A percentile compares a stretch with the other conserved stretches of the same genome.
These are phyloP conservation scores for Diabrotica undecimpunctata DNA, from an alignment of 1,140 invertebrate species.

Conservation along the genomic window DNA sequence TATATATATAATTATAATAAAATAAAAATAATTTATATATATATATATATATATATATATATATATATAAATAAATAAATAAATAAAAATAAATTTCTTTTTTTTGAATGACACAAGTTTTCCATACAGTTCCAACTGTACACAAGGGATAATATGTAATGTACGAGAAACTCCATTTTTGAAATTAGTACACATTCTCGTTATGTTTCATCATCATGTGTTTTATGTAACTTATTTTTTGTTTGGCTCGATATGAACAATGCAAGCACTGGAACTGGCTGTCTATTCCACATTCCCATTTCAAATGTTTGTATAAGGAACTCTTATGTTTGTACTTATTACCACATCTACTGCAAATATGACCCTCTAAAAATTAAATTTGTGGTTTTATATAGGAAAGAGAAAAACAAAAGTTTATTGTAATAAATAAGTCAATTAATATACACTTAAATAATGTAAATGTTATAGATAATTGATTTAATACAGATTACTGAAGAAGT, in stretches of 20 bases:
- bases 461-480: not conserved
- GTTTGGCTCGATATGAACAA: conserved; percentile 50
- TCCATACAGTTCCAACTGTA: too few species aligned
- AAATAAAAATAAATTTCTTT: too few species aligned
- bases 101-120: too few species aligned
- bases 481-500: not conserved
- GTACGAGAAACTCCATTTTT: too few species aligned
- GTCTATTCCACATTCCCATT: conserved; percentile 58
- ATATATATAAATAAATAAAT: too few species aligned
- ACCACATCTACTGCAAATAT: conserved; percentile 53
- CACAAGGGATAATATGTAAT: too few species aligned
- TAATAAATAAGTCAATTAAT: not conserved
- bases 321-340: conserved; percentile 56
- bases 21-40: too few species aligned
- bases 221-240: conserved; percentile 44
- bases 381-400: not conserved
- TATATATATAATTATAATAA: too few species aligned
- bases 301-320: conserved; percentile 49
- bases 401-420: not conserved
- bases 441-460: not conserved
- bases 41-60: too few species aligned
- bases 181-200: not conserved
- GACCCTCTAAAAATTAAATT: not conserved
- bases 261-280: conserved; percentile 56
- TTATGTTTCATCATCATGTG: conserved; percentile 37